Evolutionary conservation across 2,113 vertebrate species (phyloP), one percentile per base, ranked within the genome.

Genomic region (Cinclus cinclus): DNA sequence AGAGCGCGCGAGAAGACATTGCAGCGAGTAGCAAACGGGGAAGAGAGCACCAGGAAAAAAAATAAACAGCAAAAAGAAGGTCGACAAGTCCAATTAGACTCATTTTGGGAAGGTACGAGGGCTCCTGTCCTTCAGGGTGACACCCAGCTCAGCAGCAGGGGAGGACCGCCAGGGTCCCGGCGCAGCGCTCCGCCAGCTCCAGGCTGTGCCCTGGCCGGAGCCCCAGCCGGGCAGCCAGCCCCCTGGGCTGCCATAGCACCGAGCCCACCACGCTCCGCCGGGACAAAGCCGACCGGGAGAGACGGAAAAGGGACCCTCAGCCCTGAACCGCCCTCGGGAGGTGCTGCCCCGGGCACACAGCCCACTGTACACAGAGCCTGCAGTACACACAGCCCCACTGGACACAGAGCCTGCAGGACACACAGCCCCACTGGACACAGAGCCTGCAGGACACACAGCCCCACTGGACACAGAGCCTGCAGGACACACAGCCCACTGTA

Each of bases 61-160:
- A 56, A 60, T 13, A 15, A 37, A 10, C 21, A 21, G 30, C 39
- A 19, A 58, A 39, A 71, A 35, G 15, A 28, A 15, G 19, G 22
- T 9, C 1, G 30, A 7, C 18, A 33, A 59, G 24, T 13, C 15
- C 9, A 20, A 46, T 18, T 47, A 13, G 13, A 8, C 37, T 62
- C 2, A 1, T 39, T 50, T 8, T 7, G 37, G 3, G 3, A 33
- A 27, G 56, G 3, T 41, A 4, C 0, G 47, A 56, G 39, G 2
- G 13, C 58, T 21, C 11, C 13, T 1, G 37, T 5, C 27, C 58
- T 2, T 22, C 28, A 3, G 6, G 30, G 25, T 1, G 53, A 9
- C 28, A 60, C 37, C 41, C 3, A 6, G 53, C n/a, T 28, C 64
- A 0, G 42, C 5, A 22, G 53, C 33, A 10, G n/a, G 19, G 28